Evolutionary conservation across 2,113 vertebrate species (phyloP).

Genomic region (Thymallus thymallus): DNA sequence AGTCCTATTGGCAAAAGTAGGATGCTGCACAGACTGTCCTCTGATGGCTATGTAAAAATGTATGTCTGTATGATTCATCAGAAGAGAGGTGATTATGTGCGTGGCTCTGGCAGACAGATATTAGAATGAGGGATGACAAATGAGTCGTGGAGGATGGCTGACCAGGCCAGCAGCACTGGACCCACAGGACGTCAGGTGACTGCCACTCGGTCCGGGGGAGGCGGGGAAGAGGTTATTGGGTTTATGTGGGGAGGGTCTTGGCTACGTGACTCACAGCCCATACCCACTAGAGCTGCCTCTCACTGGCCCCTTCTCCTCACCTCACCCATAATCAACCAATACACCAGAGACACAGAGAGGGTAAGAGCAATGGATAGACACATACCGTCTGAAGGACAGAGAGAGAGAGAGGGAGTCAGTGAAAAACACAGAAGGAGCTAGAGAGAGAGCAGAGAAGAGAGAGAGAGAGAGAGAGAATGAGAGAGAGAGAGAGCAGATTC

Average conservation of each 20-base stretch:
- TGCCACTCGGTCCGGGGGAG: constrained; percentile 40
- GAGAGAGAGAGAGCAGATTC: constrained; percentile 12
- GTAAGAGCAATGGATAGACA: not conserved
- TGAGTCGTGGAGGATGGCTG: constrained; percentile 36
- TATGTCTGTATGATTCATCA: not conserved
- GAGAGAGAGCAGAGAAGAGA: constrained; percentile 1
- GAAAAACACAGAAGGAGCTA: constrained; percentile 2
- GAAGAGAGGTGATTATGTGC: not conserved
- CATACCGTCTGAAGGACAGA: constrained; percentile 7
- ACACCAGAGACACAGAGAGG: constrained; percentile 8
- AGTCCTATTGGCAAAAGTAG: too few species aligned
- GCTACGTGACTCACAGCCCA: constrained; percentile 52
- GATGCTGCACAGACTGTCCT: not conserved
- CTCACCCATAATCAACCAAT: constrained; percentile 21
- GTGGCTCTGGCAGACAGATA: constrained; percentile 20
- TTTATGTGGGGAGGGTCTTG: constrained; percentile 48
- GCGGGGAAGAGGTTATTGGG: constrained; percentile 33
- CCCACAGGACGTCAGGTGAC: constrained; percentile 57
- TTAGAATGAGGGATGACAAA: constrained; percentile 22
- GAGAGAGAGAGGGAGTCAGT: constrained; percentile 10
- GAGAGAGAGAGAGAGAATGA: constrained; percentile 10
- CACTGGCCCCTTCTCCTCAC: constrained; percentile 7
- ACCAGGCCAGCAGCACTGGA: constrained; percentile 19
- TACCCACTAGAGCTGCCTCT: constrained; percentile 27
- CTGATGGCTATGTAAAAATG: not conserved